Evolutionary conservation across 37 sponge, comb jelly and placozoan species (phyloP).

Genomic region (Halisarca cf. caerulea): DNA sequence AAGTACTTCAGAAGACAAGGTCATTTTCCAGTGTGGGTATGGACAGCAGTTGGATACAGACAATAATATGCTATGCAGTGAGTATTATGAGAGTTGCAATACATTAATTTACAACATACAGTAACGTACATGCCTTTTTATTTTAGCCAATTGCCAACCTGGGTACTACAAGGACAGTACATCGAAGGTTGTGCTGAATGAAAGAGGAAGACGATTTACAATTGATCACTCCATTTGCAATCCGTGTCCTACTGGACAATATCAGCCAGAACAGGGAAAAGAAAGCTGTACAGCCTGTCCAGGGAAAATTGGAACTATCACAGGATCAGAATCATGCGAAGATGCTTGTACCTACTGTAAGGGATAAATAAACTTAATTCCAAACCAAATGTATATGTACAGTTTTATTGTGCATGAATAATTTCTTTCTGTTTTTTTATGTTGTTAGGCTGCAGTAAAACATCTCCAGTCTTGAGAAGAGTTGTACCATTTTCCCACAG

Average conservation of each 20-base stretch:
- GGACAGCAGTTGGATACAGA: conserved; percentile 13
- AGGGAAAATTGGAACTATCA: background rate
- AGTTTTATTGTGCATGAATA: background rate
- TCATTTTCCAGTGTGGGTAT: background rate
- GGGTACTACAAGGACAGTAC: background rate
- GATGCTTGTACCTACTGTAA: conserved; percentile 4
- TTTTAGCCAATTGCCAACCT: background rate
- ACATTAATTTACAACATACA: background rate
- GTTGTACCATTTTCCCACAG: background rate
- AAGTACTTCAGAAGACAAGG: background rate
- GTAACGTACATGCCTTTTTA: background rate
- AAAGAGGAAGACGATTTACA: background rate
- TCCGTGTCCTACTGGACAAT: conserved; percentile 1
- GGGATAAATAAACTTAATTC: background rate
- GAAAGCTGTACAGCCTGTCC: background rate
- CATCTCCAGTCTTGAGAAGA: background rate
- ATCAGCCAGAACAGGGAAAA: background rate
- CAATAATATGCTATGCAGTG: conserved; percentile 3
- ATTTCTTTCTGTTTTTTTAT: background rate
- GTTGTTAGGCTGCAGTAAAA: background rate
- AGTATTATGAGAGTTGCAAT: background rate
- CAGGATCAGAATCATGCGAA: background rate
- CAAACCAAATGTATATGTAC: too few relatives aligned
- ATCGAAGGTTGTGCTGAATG: background rate
- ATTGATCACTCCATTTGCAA: background rate